Evolutionary conservation across 1,140 invertebrate species (phyloP), one percentile per base, ranked within the genome.

Genomic region (Magallana gigas): DNA sequence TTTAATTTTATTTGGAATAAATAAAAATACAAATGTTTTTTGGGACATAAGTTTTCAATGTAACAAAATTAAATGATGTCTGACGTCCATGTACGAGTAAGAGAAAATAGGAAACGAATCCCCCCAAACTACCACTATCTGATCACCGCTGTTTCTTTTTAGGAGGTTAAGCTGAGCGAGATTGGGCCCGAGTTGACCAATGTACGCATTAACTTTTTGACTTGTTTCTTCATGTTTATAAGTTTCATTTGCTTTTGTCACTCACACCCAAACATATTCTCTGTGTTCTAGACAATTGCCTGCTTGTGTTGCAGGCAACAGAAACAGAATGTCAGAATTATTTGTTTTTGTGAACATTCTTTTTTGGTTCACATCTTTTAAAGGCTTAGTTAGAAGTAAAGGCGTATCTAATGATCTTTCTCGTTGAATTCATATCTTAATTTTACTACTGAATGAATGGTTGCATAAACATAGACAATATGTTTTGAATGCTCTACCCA

Each of bases 151-250:
- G 68, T 76, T 76, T 76, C 23, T 76, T 76, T 76, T 76, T 76
- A 76, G 68, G 68, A 23, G 68, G 11, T 76, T 29, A 23, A 76
- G 23, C 68, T 36, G 68, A 76, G 68, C 23, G 68, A 76, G 23
- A 11, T 76, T 12, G 68, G 68, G 68, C 68, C 68, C 36, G 68
- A 76, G 68, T 76, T 76, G 23, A 76, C 14, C 12, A 18, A 76
- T 76, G 68, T 76, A 76, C 23, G 68, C 68, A 76, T 76, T 76
- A 8, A 76, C 8, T 76, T 76, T 23, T 76, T 76, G 23, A 76
- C 68, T 76, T 76, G 68, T 76, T 76, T 29, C 68, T 29, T 76
- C 12, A 23, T 29, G 23, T 76, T 76, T 76, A 48, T 48, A 76
- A 76, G 68, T 76, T 48, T 76, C 18, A 76, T 68, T 76, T 76